Base-by-base conservation (phyloP, 1,140 invertebrate species). In the Caenorhabditis latens region DNA sequence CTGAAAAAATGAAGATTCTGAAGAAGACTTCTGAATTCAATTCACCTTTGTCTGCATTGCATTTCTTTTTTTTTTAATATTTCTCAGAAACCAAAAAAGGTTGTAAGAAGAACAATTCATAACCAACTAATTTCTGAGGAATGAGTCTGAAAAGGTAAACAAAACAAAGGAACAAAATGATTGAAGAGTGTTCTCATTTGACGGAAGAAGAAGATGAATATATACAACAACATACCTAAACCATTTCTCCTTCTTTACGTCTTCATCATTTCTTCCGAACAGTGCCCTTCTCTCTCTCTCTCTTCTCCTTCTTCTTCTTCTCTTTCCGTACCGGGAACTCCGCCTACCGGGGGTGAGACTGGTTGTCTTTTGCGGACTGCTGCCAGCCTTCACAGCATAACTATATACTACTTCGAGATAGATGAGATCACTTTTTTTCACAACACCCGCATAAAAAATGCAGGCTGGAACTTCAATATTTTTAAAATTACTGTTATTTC, bases 391-490 rank as follows among this genome's bases (percentile, higher is more conserved):
- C 71, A 79, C 71, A 32, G 46, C 71, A 53, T 50, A 48, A 79
- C 71, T 79, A 79, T 79, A 79, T 79, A 79, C 71, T 79, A 79
- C 71, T 79, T 50, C 71, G 71, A 50, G 71, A 79, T 79, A 79
- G 46, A 79, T 79, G 71, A 79, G 46, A 79, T 50, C 53, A 21
- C 46, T n/a, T 79, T 79, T 79, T 79, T 79, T 79, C 21, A 79
- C 8, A 79, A 53, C 46, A 48, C 46, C 71, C 71, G 71, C 71
- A 79, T 50, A 63, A 79, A 46, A n/a, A 79, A 79, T 79, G 71
- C 71, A 79, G 71, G 71, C 71, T 79, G 71, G 71, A 79, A 79
- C 65, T 16, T 46, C 13, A 1, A 16, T 79, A 50, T 79, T 42
- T 43, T 32, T 79, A 9, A 21, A 24, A 50, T 13, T 79, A 11